Percentiles rank a stretch among this genome's conserved stretches.
These are phyloP conservation scores for Xylophagus ater DNA, from an alignment of 2,888 invertebrate genomes.

Conservation along the genomic window DNA sequence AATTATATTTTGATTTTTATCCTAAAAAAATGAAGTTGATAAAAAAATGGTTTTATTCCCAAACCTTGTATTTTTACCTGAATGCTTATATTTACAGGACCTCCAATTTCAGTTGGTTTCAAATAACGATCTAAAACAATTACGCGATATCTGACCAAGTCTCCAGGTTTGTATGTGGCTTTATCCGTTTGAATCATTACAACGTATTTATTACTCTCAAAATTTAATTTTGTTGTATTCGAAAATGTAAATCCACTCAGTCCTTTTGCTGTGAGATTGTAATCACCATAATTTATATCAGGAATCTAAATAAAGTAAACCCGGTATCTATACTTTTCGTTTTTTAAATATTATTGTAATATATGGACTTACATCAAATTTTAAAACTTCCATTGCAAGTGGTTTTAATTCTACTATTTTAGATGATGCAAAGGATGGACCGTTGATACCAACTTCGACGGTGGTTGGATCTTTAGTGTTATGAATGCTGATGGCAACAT, in stretches of 20 bases:
- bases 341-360: too few species aligned
- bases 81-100: conserved; percentile 28
- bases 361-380: conserved; percentile 55
- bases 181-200: conserved; percentile 87
- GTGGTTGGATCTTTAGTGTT: conserved; percentile 45
- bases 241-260: conserved; percentile 60
- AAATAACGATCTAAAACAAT: conserved; percentile 62
- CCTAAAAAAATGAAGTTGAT: conserved; percentile 38
- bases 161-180: conserved; percentile 79
- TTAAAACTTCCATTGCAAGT: conserved; percentile 58
- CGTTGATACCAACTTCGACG: conserved; percentile 57
- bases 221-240: conserved; percentile 59
- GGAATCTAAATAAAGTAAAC: conserved; percentile 4
- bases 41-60: too few species aligned
- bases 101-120: conserved; percentile 43
- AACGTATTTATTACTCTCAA: conserved; percentile 66
- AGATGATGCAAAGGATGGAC: conserved; percentile 56
- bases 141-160: conserved; percentile 62
- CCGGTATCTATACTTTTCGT: too few species aligned
- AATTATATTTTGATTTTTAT: conserved; percentile 66
- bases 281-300: conserved; percentile 1
- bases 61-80: conserved; percentile 19
- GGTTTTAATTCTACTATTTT: conserved; percentile 62
- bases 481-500: conserved; percentile 58
- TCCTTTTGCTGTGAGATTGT: conserved; percentile 46